Evolutionary conservation across 2,113 vertebrate genomes (phyloP).

Genomic region (Lagenorhynchus albirostris): DNA sequence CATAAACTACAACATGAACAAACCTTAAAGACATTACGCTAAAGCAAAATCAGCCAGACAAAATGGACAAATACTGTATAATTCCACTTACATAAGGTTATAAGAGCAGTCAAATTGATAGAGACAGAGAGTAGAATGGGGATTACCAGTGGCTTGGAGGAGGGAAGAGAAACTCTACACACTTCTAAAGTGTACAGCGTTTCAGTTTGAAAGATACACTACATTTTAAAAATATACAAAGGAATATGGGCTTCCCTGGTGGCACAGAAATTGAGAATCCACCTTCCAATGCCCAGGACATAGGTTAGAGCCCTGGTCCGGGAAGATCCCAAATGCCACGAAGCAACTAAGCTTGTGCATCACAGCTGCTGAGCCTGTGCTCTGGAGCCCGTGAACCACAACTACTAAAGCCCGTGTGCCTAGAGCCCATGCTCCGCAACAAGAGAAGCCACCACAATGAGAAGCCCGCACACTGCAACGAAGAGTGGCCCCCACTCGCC

Average conservation of each 20-base stretch:
- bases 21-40: not conserved
- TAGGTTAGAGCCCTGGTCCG: too few relatives aligned
- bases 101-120: not conserved
- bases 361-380: too few relatives aligned
- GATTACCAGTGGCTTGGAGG: not conserved
- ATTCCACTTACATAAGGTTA: not conserved
- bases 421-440: too few relatives aligned
- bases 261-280: too few relatives aligned
- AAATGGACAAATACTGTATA: not conserved
- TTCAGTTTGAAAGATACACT: conserved; percentile 17
- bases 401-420: too few relatives aligned
- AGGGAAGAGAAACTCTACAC: not conserved
- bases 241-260: not conserved
- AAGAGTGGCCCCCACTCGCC: too few relatives aligned
- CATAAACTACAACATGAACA: not conserved
- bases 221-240: not conserved
- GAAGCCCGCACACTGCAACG: too few relatives aligned
- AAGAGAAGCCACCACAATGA: too few relatives aligned
- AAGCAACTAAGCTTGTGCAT: too few relatives aligned
- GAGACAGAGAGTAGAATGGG: not conserved
- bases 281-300: too few relatives aligned
- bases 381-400: too few relatives aligned
- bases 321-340: too few relatives aligned
- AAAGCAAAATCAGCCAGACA: not conserved
- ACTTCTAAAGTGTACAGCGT: not conserved